Evolutionary conservation across 2,888 invertebrate genomes (phyloP), one percentile per base, ranked within the genome.

Genomic region (Epicampocera succincta): DNA sequence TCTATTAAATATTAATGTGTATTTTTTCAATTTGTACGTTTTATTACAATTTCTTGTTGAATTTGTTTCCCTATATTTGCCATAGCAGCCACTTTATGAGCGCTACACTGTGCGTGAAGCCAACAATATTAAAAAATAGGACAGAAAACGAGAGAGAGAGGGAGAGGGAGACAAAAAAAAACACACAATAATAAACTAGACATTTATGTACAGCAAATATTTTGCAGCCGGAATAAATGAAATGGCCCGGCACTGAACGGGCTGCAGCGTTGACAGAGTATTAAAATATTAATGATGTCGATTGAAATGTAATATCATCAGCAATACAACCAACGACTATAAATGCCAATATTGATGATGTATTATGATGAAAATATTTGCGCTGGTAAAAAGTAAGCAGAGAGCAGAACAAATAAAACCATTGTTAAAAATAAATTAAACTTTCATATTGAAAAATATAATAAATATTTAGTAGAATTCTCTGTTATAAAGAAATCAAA

Each of bases 201-300:
- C 17, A 63, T 48, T 63, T 63, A 13, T 15, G 13, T 44, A 29
- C n/a, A 15, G 33, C 50, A 29, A 50, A 17, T 38, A 13, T 6
- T 38, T 48, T 38, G 13, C n/a, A 42, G 15, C 1, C 13, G 17
- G 44, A 33, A 19, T 38, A 38, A 58, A 48, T 46, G 3, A 69
- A 69, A 58, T 29, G 17, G 44, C 29, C 46, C 29, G 56, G 9
- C 21, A 40, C 17, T 42, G 40, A 71, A 38, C 40, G 21, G 40
- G 33, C 25, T 15, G 58, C 46, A 17, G 13, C 19, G 56, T 50
- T 65, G 58, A 77, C 44, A 56, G 63, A 8, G 58, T 48, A 46
- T 72, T 77, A 65, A 72, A 77, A 77, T 77, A 77, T 69, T 65
- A 71, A 71, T 50, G 50, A 63, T 65, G 33, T 48, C 65, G 48